A percentile compares a stretch with the other conserved stretches of the same genome.
Conservation (phyloP, 2,797 vertebrate genomes). For the Pseudopleuronectes americanus region DNA sequence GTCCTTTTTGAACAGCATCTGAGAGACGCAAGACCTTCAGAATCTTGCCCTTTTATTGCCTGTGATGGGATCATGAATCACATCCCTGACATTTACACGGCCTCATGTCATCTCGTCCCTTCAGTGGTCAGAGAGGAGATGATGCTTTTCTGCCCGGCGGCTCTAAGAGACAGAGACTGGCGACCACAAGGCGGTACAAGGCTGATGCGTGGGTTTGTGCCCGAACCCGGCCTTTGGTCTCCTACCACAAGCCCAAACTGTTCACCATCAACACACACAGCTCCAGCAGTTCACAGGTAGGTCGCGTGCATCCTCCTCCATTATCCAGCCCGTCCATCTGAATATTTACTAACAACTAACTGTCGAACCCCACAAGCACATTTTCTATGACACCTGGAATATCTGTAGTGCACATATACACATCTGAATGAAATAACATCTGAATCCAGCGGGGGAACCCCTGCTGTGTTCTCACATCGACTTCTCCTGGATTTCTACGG, state of each 20-base stretch:
- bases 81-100: constrained; percentile 13
- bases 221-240: constrained; percentile 88
- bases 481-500: too few relatives aligned
- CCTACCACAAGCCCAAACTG: constrained; percentile 89
- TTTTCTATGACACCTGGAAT: neutral
- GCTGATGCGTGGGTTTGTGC: constrained; percentile 84
- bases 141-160: constrained; percentile 42
- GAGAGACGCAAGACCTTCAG: constrained; percentile 10
- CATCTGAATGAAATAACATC: neutral
- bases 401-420: too few relatives aligned
- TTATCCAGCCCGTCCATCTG: neutral
- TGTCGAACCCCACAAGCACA: neutral
- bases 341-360: neutral
- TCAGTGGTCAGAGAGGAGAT: constrained; percentile 52
- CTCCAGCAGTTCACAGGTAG: constrained; percentile 55
- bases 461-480: too few relatives aligned
- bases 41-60: neutral
- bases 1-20: constrained; percentile 14
- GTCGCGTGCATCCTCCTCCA: neutral
- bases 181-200: constrained; percentile 77
- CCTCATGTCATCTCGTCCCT: constrained; percentile 32
- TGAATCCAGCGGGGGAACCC: too few relatives aligned
- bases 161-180: constrained; percentile 84
- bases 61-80: constrained; percentile 17
- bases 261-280: constrained; percentile 79